Percentiles rank a stretch among this genome's conserved stretches.
phyloP scores from a whole-genome alignment of 1,140 invertebrate genomes.

The Euglossa dilemma region DNA sequence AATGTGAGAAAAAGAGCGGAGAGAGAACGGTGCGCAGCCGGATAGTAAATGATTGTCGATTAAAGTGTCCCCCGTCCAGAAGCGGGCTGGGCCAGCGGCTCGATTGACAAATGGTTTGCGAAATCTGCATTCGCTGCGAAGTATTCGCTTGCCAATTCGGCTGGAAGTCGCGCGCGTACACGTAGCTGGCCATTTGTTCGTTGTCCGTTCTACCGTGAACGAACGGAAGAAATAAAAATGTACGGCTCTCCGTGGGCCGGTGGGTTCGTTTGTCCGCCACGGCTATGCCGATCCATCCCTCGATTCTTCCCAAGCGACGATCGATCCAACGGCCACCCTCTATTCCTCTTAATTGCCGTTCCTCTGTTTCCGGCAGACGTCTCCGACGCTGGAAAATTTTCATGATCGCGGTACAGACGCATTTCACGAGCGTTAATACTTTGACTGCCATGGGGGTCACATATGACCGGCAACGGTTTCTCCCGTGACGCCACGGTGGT shows the following conservation, averaged over 20 bases:
- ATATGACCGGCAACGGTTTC: too few relatives aligned
- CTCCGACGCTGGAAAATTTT: too few relatives aligned
- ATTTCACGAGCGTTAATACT: too few relatives aligned
- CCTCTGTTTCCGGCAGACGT: background rate
- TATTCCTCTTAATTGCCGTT: too few relatives aligned
- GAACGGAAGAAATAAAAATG: constrained; percentile 60
- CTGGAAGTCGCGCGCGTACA: constrained; percentile 53
- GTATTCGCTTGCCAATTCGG: constrained; percentile 67
- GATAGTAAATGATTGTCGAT: constrained; percentile 80
- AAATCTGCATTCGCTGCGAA: constrained; percentile 78
- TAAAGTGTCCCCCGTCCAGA: constrained; percentile 74
- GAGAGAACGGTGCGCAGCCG: constrained; percentile 42
- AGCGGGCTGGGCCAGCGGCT: constrained; percentile 43
- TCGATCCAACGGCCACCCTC: background rate
- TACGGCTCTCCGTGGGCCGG: constrained; percentile 23
- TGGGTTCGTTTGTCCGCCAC: constrained; percentile 33
- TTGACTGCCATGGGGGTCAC: too few relatives aligned
- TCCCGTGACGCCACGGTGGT: too few relatives aligned
- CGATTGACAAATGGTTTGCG: constrained; percentile 79
- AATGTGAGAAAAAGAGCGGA: constrained; percentile 41
- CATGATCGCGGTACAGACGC: too few relatives aligned
- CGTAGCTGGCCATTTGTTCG: constrained; percentile 64
- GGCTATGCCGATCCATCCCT: constrained; percentile 20
- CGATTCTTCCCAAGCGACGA: constrained; percentile 22
- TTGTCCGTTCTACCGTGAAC: constrained; percentile 62